Base-by-base conservation (phyloP, 2,113 vertebrate species). In the Siphamia tubifer region DNA sequence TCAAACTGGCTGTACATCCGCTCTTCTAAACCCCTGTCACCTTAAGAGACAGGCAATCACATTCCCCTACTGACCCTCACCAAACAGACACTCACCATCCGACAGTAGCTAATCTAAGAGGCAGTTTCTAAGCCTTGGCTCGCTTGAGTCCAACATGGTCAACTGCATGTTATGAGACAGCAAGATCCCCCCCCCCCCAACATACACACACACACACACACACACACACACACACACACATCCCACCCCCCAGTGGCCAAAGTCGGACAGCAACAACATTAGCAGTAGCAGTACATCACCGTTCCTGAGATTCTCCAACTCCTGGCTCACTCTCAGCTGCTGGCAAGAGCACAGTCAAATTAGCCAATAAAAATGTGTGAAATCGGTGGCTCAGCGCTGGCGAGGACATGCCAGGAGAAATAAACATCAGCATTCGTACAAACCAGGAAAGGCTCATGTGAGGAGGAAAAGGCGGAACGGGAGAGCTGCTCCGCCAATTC, bases 341-440 rank as follows among this genome's bases (percentile, higher is more conserved):
- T 91, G 90, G 90, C 89, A 90, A 87, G 78, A 83, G 79, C 82
- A 70, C 86, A 82, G 87, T 90, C 89, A 90, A 91, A 92, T 92
- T 92, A 92, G 88, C 86, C 91, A 90, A 85, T 92, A 89, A 88
- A 90, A 92, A 92, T 55, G 83, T 92, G 92, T 84, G 87, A 93
- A 92, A 92, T 90, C 69, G 81, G 91, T 89, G 91, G 84, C 86
- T 76, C 56, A 8, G 74, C 45, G 82, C 82, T 82, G 69, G 73
- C 32, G 66, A 89, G 78, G 82, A 85, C 80, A 87, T 79, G 90
- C 91, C 91, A 93, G 76, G 75, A 92, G 90, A 86, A 91, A 92
- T 92, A 86, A 92, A 90, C 87, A 85, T 93, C 89, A 92, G 89
- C 44, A 49, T 79, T 68, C 60, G 56, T 47, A 64, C 86, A 70